Evolutionary conservation across 2,888 invertebrate genomes (phyloP).

Genomic region (Prenolepis imparis): DNA sequence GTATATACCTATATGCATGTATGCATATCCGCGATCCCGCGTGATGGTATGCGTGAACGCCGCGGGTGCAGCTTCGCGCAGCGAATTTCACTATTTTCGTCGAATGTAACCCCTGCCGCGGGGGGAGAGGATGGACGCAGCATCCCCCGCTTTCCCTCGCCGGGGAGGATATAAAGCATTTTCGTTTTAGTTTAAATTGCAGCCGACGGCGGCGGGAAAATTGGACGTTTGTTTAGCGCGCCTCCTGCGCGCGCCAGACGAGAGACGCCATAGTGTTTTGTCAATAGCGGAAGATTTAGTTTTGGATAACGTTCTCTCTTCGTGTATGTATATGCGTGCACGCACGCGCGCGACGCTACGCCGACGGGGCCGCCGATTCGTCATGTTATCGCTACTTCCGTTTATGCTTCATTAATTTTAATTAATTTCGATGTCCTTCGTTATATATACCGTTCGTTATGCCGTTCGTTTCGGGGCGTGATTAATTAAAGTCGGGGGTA

Average conservation of each 20-base stretch:
- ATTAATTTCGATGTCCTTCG: conserved; percentile 72
- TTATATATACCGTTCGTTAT: conserved; percentile 35
- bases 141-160: not conserved
- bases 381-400: conserved; percentile 76
- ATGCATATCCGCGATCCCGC: conserved; percentile 66
- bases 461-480: conserved; percentile 55
- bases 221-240: conserved; percentile 62
- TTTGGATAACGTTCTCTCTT: conserved; percentile 43
- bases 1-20: not conserved
- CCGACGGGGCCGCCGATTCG: conserved; percentile 66
- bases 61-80: not conserved
- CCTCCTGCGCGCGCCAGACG: conserved; percentile 36
- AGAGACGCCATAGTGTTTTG: conserved; percentile 63
- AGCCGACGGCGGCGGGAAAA: conserved; percentile 51
- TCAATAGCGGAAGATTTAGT: conserved; percentile 70
- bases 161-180: conserved; percentile 76
- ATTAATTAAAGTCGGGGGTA: conserved; percentile 68
- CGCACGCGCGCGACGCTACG: conserved; percentile 40
- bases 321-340: not conserved
- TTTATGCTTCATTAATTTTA: conserved; percentile 78
- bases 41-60: conserved; percentile 57
- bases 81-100: conserved; percentile 77
- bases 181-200: conserved; percentile 72
- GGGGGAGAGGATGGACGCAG: no score
- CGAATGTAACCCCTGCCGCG: conserved; percentile 71